Evolutionary conservation across 1,140 invertebrate species (phyloP).

Genomic region (Drosophila murphyi): DNA sequence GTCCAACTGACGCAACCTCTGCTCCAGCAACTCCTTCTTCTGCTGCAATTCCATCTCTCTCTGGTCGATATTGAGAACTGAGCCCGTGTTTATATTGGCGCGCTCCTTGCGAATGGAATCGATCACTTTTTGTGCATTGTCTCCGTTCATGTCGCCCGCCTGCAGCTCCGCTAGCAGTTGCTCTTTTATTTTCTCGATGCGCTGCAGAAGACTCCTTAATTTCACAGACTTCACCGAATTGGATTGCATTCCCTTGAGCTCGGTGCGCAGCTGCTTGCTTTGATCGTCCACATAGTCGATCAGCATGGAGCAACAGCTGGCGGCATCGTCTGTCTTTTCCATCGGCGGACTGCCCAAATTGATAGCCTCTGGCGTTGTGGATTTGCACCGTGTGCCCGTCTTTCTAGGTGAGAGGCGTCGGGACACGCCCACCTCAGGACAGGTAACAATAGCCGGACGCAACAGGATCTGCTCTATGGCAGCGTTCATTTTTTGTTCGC

Average conservation of each 20-base stretch:
- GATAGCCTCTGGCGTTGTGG: conserved; percentile 16
- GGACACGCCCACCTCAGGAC: conserved; percentile 54
- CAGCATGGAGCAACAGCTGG: conserved; percentile 68
- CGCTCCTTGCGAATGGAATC: conserved; percentile 68
- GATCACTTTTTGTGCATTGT: conserved; percentile 61
- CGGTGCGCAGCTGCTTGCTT: conserved; percentile 63
- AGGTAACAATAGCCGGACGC: conserved; percentile 75
- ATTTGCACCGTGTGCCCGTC: not conserved
- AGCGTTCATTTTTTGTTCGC: conserved; percentile 76
- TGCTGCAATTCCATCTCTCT: conserved; percentile 61
- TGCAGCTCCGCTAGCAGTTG: conserved; percentile 66
- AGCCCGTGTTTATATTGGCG: conserved; percentile 43
- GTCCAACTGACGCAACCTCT: conserved; percentile 60
- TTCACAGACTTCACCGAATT: conserved; percentile 57
- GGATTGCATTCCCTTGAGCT: conserved; percentile 50
- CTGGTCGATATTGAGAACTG: conserved; percentile 39
- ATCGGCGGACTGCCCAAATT: conserved; percentile 55
- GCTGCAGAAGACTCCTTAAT: conserved; percentile 56
- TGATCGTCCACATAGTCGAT: conserved; percentile 80
- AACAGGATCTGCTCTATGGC: conserved; percentile 71
- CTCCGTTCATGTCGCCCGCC: conserved; percentile 40
- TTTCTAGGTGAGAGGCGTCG: not conserved
- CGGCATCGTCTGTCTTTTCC: conserved; percentile 17
- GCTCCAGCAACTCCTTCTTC: conserved; percentile 72
- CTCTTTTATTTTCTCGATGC: conserved; percentile 64